Conservation (phyloP, 2,888 invertebrate genomes). For the Blastobasis adustella region DNA sequence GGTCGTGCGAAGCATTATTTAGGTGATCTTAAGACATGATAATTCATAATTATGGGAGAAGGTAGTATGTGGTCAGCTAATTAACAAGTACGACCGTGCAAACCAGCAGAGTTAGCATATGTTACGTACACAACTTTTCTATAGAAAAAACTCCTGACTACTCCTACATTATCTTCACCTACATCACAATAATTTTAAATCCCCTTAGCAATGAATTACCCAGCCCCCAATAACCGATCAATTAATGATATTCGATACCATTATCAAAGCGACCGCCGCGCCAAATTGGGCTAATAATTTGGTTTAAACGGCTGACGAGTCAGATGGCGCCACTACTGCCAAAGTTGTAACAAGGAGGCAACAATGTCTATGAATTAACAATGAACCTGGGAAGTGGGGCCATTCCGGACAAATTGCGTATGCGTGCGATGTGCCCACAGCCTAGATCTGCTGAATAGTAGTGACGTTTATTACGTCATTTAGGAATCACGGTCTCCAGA, state of each 20-base stretch:
- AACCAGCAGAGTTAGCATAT: not conserved
- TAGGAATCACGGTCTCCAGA: too few species aligned
- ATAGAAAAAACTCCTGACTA: too few species aligned
- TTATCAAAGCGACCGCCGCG: conserved; percentile 2
- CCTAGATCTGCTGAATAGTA: not conserved
- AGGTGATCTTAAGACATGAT: too few species aligned
- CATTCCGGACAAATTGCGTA: conserved; percentile 40
- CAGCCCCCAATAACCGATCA: not conserved
- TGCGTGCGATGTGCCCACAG: conserved; percentile 21
- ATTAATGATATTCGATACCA: conserved; percentile 7
- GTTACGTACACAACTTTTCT: too few species aligned
- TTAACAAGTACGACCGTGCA: not conserved
- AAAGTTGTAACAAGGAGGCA: conserved; percentile 38
- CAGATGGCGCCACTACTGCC: conserved; percentile 30
- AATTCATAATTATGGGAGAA: too few species aligned
- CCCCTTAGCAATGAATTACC: not conserved
- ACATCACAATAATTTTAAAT: not conserved
- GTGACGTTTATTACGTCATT: too few species aligned
- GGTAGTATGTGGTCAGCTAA: too few species aligned
- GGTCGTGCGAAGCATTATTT: too few species aligned
- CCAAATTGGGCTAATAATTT: conserved; percentile 23
- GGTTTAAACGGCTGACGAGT: conserved; percentile 25
- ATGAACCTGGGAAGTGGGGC: conserved; percentile 42
- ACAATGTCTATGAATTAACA: conserved; percentile 57
- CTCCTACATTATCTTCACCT: too few species aligned